Evolutionary conservation across 1,140 invertebrate genomes (phyloP).

Genomic region (Globodera rostochiensis): DNA sequence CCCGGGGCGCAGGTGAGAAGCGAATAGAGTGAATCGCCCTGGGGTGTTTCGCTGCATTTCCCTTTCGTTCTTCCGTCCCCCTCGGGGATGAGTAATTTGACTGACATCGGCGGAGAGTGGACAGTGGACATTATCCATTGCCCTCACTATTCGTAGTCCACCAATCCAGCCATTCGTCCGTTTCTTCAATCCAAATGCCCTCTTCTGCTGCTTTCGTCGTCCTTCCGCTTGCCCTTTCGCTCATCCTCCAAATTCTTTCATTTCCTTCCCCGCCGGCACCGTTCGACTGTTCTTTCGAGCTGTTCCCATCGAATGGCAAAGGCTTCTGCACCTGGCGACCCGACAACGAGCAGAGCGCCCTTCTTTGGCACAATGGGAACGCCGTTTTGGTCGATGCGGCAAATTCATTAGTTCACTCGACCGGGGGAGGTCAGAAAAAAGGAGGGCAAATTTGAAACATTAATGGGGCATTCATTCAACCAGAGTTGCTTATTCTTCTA

Average conservation of each 20-base stretch:
- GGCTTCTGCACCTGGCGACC: constrained; percentile 14
- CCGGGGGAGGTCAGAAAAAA: constrained; percentile 12
- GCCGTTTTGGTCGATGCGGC: constrained; percentile 30
- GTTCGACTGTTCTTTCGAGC: constrained; percentile 22
- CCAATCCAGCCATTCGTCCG: too few relatives aligned
- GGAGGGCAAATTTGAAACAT: neutral
- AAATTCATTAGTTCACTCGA: constrained; percentile 28
- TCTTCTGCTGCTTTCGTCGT: neutral
- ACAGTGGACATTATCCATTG: too few relatives aligned
- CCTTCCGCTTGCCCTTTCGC: constrained; percentile 11
- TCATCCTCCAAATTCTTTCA: constrained; percentile 11
- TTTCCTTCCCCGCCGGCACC: neutral
- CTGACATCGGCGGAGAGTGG: too few relatives aligned
- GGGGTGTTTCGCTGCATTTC: neutral
- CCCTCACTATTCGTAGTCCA: too few relatives aligned
- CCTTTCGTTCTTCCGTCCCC: neutral
- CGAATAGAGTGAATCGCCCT: neutral
- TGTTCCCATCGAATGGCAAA: neutral
- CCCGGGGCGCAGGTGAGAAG: neutral
- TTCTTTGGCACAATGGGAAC: constrained; percentile 30
- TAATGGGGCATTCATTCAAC: neutral
- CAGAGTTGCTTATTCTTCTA: neutral
- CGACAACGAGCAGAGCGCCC: constrained; percentile 15
- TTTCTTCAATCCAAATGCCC: neutral
- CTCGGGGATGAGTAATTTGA: too few relatives aligned